Conservation (phyloP, 2,797 vertebrate species). For the Bryconaethiops microstoma region DNA sequence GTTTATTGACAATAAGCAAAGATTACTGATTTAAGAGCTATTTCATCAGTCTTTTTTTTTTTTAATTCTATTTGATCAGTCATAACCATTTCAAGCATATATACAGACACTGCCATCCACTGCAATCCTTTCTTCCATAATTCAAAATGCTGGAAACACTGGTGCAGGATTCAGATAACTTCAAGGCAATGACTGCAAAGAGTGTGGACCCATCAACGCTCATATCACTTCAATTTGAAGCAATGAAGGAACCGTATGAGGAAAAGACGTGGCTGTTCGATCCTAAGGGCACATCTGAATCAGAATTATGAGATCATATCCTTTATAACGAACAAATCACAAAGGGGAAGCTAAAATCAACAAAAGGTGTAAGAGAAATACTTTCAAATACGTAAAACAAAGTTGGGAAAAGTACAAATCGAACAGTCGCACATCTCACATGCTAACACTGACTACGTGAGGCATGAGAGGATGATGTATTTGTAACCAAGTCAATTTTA, state of each 20-base stretch:
- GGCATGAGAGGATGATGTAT: background rate
- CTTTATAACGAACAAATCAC: slow-evolving; percentile 4
- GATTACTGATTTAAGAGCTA: slow-evolving; percentile 36
- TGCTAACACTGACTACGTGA: background rate
- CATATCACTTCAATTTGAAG: slow-evolving; percentile 70
- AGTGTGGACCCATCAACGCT: slow-evolving; percentile 56
- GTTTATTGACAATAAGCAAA: slow-evolving; percentile 69
- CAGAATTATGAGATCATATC: background rate
- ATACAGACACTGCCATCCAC: slow-evolving; percentile 28
- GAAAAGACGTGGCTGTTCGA: slow-evolving; percentile 3
- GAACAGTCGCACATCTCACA: background rate
- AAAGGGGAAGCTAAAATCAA: background rate
- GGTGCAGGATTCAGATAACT: slow-evolving; percentile 28
- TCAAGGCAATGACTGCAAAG: slow-evolving; percentile 47
- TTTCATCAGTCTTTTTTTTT: too few species aligned
- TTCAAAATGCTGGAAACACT: slow-evolving; percentile 27
- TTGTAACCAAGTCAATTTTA: background rate
- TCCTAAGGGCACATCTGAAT: background rate
- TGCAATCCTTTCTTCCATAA: slow-evolving; percentile 38
- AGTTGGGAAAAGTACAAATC: background rate
- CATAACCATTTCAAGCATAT: slow-evolving; percentile 38
- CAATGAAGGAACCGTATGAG: slow-evolving; percentile 49
- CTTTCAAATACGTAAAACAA: background rate
- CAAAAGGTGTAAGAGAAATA: background rate
- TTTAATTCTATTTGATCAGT: too few species aligned